phyloP scores from a whole-genome alignment of 2,888 invertebrate genomes.

The Caenorhabditis sinica region DNA sequence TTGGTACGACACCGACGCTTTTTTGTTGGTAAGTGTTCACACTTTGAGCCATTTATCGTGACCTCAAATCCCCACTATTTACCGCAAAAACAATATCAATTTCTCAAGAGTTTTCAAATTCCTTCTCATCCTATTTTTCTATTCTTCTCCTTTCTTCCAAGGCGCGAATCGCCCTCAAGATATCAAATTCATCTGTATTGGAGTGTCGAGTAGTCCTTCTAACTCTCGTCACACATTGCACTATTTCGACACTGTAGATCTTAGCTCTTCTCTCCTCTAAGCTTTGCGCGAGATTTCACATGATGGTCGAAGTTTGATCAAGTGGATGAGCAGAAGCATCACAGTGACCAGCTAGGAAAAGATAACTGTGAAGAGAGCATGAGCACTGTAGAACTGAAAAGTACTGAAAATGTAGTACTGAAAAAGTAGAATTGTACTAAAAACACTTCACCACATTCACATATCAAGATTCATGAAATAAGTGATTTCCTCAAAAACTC shows the following conservation, averaged over 20 bases:
- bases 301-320: conserved; percentile 56
- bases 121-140: conserved; percentile 6
- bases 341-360: conserved; percentile 16
- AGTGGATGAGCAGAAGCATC: conserved; percentile 51
- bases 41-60: background rate
- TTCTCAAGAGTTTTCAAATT: conserved; percentile 44
- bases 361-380: background rate
- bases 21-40: conserved; percentile 78
- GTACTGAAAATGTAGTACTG: no score
- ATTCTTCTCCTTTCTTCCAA: conserved; percentile 24
- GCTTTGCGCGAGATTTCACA: conserved; percentile 50
- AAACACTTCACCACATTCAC: no score
- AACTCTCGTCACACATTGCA: conserved; percentile 27
- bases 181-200: conserved; percentile 56
- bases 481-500: no score
- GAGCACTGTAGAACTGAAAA: background rate
- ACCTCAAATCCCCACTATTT: background rate
- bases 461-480: no score
- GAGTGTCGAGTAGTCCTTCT: conserved; percentile 29
- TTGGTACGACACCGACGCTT: conserved; percentile 82
- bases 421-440: no score
- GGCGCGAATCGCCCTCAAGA: conserved; percentile 59
- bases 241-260: conserved; percentile 54
- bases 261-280: conserved; percentile 16
- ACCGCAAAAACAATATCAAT: conserved; percentile 29